phyloP scores from a whole-genome alignment of 2,113 vertebrate species.

The Pitta sordida region DNA sequence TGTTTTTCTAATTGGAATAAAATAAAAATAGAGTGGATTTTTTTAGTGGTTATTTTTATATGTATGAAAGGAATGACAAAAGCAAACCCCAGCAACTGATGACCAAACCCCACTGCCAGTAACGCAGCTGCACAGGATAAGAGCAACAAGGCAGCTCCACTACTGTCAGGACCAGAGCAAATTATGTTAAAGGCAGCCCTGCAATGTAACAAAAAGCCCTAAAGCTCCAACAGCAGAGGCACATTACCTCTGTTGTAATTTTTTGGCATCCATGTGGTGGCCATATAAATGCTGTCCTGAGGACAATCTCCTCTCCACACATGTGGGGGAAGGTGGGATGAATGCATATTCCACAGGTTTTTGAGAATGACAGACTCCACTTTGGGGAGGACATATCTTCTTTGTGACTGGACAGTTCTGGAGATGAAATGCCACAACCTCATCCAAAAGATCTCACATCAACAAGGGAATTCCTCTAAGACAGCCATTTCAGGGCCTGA shows the following conservation, averaged over 20 bases:
- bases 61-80: neutral
- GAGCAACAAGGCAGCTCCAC: neutral
- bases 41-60: neutral
- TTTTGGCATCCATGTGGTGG: neutral
- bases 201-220: neutral
- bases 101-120: neutral
- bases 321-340: neutral
- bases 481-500: neutral
- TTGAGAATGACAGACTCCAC: neutral
- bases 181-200: neutral
- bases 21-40: slow-evolving; percentile 24
- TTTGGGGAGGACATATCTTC: neutral
- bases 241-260: neutral
- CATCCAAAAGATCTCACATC: neutral
- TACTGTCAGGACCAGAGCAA: neutral
- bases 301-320: neutral
- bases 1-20: slow-evolving; percentile 40
- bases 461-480: neutral
- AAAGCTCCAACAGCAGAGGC: neutral
- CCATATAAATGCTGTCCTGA: neutral
- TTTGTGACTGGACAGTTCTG: neutral
- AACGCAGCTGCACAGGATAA: neutral
- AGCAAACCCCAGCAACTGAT: neutral
- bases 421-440: neutral
- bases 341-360: neutral